Base-by-base conservation (phyloP, 2,888 invertebrate genomes). In the Pediacus dermestoides region DNA sequence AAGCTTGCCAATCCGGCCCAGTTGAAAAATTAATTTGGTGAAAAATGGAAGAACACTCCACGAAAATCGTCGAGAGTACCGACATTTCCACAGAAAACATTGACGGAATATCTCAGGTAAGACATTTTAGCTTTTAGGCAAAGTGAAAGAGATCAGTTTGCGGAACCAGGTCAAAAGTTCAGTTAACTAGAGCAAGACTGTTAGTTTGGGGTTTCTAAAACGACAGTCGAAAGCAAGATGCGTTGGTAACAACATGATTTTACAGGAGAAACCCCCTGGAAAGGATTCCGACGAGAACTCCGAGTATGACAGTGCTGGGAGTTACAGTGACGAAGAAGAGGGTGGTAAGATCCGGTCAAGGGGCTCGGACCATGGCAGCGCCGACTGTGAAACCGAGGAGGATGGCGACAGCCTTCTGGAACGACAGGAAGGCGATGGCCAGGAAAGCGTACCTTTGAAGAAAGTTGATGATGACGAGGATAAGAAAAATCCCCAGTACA, bases 401-500 rank as follows among this genome's bases (percentile, higher is more conserved):
- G 60, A 72, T 45, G 65, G 61, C 7, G 76, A 75, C 37, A 73
- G 77, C 28, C 76, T 69, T 57, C 76, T 75, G 44, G 81, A 84
- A 52, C 71, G 81, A 38, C 82, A 80, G 55, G 77, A 83, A 64
- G 84, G 82, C 1, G 87, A 86, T 62, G 82, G 79, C 30, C 82
- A 86, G 75, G 83, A 78, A 64, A 66, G 67, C 48, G 44, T 57
- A 1, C 67, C 68, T 4, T 36, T 52, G 39, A 82, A 84, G 48
- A 81, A 87, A 51, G 80, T 94, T 2, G 95, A 95, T 63, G 87
- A 89, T 60, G 93, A 92, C 60, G 94, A 95, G 64, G 96, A 96
- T 64, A 77, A 90, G 25, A 86, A 93, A 64, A 95, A 96, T 72
- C 96, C 96, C 1, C 95, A 96, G 61, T 96, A 94, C 69, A 94